Conservation (phyloP, 2,113 vertebrate genomes). For the Neolamprologus devosi region DNA sequence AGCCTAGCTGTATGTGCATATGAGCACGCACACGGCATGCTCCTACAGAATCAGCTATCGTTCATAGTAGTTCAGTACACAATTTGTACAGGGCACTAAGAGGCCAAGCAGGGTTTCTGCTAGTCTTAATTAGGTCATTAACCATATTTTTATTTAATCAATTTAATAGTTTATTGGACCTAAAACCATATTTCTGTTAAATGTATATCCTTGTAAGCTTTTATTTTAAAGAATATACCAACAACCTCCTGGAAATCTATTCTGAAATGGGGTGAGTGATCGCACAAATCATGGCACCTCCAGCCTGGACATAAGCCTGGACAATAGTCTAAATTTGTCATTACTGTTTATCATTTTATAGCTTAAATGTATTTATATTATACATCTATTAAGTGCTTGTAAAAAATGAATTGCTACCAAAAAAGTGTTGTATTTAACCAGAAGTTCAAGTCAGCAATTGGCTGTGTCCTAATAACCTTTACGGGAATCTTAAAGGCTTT, state of each 20-base stretch:
- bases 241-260: background rate
- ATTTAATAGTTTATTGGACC: background rate
- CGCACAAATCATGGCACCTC: background rate
- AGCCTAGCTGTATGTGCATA: slow-evolving; percentile 3
- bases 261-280: background rate
- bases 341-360: background rate
- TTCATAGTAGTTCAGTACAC: background rate
- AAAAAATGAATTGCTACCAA: background rate
- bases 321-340: background rate
- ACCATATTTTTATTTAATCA: background rate
- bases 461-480: background rate
- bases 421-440: background rate
- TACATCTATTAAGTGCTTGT: background rate
- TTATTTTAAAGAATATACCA: background rate
- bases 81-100: background rate
- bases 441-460: background rate
- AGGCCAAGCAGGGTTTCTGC: background rate
- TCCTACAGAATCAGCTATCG: background rate
- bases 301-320: background rate
- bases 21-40: background rate
- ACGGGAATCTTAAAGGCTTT: background rate
- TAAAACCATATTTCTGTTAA: background rate
- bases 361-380: background rate
- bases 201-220: background rate
- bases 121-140: background rate